phyloP scores from a whole-genome alignment of 2,888 invertebrate species.

The Eristalinus aeneus region DNA sequence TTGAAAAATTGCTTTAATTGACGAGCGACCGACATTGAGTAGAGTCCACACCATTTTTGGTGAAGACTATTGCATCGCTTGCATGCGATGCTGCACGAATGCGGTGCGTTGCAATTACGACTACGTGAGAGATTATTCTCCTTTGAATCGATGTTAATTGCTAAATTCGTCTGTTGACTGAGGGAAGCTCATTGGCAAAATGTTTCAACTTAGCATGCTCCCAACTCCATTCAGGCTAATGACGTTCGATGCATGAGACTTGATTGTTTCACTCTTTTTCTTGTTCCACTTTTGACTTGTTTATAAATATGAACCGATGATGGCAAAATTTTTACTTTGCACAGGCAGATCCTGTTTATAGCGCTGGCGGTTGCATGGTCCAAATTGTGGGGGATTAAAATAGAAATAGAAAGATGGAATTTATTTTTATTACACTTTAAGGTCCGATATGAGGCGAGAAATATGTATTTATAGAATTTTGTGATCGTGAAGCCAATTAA shows the following conservation, averaged over 20 bases:
- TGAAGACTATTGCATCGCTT: constrained; percentile 14
- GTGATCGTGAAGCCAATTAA: constrained; percentile 21
- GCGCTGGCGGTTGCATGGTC: constrained; percentile 17
- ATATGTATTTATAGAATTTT: constrained; percentile 26
- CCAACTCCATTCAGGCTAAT: constrained; percentile 62
- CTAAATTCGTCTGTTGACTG: constrained; percentile 11
- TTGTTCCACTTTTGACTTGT: constrained; percentile 30
- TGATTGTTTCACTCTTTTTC: not conserved
- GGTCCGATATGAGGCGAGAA: not conserved
- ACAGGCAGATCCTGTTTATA: not conserved
- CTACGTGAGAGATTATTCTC: constrained; percentile 29
- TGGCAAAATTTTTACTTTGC: constrained; percentile 29
- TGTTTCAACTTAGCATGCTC: constrained; percentile 46
- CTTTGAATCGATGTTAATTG: constrained; percentile 49
- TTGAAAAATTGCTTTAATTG: constrained; percentile 52
- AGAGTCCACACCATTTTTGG: constrained; percentile 49
- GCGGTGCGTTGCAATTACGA: not conserved
- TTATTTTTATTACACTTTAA: constrained; percentile 21
- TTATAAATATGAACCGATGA: constrained; percentile 11
- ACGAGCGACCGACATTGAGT: constrained; percentile 22
- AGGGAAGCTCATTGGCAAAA: not conserved
- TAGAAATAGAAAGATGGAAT: constrained; percentile 48
- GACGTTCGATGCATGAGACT: constrained; percentile 33
- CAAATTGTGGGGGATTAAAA: constrained; percentile 23
- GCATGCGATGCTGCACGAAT: not conserved